These are phyloP conservation scores for Mystacornis crossleyi DNA, from an alignment of 2,113 vertebrate species.

Conservation along the genomic window DNA sequence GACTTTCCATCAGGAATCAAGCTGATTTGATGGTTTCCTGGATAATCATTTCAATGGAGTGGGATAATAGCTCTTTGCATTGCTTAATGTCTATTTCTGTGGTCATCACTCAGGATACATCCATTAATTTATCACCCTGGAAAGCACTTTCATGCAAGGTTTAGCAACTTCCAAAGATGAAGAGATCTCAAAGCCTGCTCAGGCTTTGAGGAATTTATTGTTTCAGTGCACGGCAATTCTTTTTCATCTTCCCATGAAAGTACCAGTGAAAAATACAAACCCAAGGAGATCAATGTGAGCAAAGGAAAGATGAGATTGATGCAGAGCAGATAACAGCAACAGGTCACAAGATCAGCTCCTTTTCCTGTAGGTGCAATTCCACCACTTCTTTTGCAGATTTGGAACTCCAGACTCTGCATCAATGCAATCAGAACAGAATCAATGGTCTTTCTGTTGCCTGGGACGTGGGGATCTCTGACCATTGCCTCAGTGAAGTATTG, in stretches of 20 bases:
- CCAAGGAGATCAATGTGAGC: not conserved
- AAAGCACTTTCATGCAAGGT: slow-evolving; percentile 1
- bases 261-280: not conserved
- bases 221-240: not conserved
- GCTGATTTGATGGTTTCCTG: slow-evolving; percentile 5
- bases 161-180: not conserved
- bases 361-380: not conserved
- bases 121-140: slow-evolving; percentile 14
- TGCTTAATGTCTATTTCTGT: not conserved
- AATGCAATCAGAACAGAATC: not conserved
- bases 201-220: slow-evolving; percentile 31
- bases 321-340: not conserved
- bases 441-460: not conserved
- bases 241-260: slow-evolving; percentile 5
- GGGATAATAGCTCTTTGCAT: slow-evolving; percentile 7
- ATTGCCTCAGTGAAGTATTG: not conserved
- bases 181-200: not conserved
- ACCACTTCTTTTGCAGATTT: not conserved
- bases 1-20: not conserved
- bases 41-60: not conserved
- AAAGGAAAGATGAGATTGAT: not conserved
- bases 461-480: not conserved
- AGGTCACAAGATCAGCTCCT: not conserved
- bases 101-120: slow-evolving; percentile 5
- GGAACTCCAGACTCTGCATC: not conserved